Conservation (phyloP, 2,797 vertebrate genomes). For the Gastrophryne carolinensis region DNA sequence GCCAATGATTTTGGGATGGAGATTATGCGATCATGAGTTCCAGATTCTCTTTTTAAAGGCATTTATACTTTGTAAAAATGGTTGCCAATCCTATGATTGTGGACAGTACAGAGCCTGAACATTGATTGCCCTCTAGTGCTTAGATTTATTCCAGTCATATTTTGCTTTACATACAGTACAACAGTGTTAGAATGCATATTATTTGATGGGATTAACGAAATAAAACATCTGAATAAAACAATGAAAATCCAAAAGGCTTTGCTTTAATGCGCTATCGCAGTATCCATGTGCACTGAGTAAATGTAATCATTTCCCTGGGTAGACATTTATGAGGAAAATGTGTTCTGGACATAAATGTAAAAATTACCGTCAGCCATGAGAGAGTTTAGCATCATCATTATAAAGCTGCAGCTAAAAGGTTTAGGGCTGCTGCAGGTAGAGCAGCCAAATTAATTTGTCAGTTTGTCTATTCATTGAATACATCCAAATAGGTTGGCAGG, state of each 20-base stretch:
- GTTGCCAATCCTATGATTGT: no score
- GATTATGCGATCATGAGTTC: no score
- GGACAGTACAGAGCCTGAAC: no score
- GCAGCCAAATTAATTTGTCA: constrained; percentile 26
- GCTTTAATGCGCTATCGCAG: neutral
- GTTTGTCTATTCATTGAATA: constrained; percentile 17
- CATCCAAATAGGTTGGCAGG: constrained; percentile 16
- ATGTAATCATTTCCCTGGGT: neutral
- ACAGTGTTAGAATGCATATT: no score
- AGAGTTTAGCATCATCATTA: neutral
- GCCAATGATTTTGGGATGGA: no score
- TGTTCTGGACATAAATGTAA: neutral
- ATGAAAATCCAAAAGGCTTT: neutral
- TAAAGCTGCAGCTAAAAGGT: neutral
- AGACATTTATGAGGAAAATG: neutral
- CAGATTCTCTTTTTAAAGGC: no score
- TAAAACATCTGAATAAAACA: neutral
- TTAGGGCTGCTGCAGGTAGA: neutral
- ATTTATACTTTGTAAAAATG: no score
- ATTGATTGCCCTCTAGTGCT: neutral
- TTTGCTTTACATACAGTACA: no score
- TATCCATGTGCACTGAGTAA: neutral
- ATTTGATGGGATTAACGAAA: no score
- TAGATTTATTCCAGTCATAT: no score
- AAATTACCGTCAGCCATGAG: neutral